A percentile compares a stretch with the other conserved stretches of the same genome.
Evolutionary conservation across 2,888 invertebrate genomes (phyloP).

Genomic region (Biston stratarius): DNA sequence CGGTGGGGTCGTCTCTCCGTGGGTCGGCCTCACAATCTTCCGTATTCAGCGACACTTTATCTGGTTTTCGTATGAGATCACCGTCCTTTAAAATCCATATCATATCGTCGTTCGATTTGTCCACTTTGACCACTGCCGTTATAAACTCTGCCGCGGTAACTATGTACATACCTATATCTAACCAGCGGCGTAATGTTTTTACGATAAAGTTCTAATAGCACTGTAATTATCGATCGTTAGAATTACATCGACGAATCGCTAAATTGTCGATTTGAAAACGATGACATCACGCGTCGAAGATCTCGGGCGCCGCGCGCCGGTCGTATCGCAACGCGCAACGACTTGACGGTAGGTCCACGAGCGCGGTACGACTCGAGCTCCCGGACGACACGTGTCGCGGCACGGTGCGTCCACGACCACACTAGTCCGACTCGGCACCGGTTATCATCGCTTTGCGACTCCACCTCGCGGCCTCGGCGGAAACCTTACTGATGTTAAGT

Average conservation of each 20-base stretch:
- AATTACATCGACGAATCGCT: constrained; percentile 28
- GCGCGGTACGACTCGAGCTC: no score
- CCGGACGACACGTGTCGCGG: no score
- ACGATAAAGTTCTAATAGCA: constrained; percentile 7
- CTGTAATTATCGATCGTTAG: constrained; percentile 12
- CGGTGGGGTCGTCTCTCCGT: not conserved
- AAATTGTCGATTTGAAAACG: constrained; percentile 39
- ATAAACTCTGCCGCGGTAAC: constrained; percentile 3
- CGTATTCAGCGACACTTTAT: not conserved
- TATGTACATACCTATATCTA: no score
- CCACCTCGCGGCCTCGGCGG: no score
- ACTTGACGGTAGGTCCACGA: constrained; percentile 23
- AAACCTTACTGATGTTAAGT: no score
- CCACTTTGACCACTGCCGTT: not conserved
- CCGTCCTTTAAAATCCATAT: not conserved
- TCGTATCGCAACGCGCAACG: constrained; percentile 29
- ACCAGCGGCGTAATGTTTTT: not conserved
- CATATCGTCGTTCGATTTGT: not conserved
- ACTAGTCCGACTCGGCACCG: no score
- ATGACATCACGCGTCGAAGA: constrained; percentile 40
- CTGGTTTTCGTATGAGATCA: constrained; percentile 21
- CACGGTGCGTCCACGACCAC: no score
- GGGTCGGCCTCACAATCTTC: not conserved
- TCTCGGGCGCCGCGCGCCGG: constrained; percentile 2
- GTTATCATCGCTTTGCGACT: no score